phyloP scores from a whole-genome alignment of 2,113 vertebrate genomes.

The Oryzias melastigma region DNA sequence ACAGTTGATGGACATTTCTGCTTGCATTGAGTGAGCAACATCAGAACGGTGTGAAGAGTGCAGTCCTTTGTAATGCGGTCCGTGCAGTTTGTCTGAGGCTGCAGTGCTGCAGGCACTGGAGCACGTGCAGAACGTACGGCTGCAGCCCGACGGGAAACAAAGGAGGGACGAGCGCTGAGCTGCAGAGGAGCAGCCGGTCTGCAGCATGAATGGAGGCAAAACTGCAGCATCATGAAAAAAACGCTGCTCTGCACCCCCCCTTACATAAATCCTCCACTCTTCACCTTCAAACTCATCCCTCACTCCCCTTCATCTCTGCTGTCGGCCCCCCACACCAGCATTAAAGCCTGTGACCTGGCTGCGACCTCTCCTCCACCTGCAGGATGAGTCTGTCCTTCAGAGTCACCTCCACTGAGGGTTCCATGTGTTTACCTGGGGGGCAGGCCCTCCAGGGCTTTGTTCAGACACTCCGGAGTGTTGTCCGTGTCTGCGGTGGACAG shows the following conservation, averaged over 20 bases:
- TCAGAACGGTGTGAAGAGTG: too few relatives aligned
- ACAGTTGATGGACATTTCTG: too few relatives aligned
- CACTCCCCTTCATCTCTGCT: not conserved
- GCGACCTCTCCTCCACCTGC: not conserved
- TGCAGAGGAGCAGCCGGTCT: conserved; percentile 11
- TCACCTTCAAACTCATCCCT: conserved; percentile 8
- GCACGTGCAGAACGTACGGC: not conserved
- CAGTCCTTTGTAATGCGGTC: too few relatives aligned
- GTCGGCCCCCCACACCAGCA: not conserved
- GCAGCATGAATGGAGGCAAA: conserved; percentile 42
- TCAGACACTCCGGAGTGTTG: conserved; percentile 93
- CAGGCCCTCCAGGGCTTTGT: conserved; percentile 90
- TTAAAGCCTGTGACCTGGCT: conserved; percentile 47
- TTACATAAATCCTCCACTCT: not conserved
- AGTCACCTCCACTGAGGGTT: not conserved
- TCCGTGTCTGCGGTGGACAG: conserved; percentile 81
- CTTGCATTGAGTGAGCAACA: too few relatives aligned
- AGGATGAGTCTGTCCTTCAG: not conserved
- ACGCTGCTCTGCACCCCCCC: not conserved
- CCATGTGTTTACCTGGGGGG: conserved; percentile 84
- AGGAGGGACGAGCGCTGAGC: conserved; percentile 19
- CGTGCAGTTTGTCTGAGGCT: too few relatives aligned
- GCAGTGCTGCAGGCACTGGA: not conserved
- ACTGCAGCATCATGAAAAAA: conserved; percentile 83
- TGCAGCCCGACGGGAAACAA: conserved; percentile 22